These are phyloP conservation scores for Globodera ellingtonae DNA, from an alignment of 1,140 invertebrate genomes.

Conservation along the genomic window DNA sequence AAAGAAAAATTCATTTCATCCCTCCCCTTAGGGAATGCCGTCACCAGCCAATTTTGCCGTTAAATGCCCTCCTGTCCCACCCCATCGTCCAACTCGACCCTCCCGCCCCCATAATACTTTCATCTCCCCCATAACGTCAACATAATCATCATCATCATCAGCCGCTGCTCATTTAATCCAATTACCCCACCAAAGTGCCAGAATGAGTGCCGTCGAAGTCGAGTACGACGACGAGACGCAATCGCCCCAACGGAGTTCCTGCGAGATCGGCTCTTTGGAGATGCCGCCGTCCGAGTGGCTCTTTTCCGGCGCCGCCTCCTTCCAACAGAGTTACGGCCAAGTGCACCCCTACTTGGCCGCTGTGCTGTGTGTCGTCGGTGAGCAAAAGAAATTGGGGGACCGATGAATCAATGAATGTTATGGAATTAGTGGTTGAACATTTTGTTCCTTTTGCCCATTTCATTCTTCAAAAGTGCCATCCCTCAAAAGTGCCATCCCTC, in stretches of 20 bases:
- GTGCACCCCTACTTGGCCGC: conserved; percentile 76
- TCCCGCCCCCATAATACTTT: too few relatives aligned
- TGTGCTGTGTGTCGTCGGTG: conserved; percentile 81
- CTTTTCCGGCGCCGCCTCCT: conserved; percentile 43
- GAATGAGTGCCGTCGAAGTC: neutral
- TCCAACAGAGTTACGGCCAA: conserved; percentile 63
- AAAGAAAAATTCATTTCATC: too few relatives aligned
- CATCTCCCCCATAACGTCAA: too few relatives aligned
- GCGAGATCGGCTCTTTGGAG: conserved; percentile 59
- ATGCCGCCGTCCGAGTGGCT: conserved; percentile 54
- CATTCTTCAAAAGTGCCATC: too few relatives aligned
- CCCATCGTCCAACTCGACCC: neutral
- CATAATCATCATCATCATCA: neutral
- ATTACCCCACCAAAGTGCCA: neutral
- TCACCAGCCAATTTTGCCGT: neutral
- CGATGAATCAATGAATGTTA: conserved; percentile 16
- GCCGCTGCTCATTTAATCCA: neutral
- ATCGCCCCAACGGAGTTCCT: neutral
- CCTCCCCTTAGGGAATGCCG: neutral
- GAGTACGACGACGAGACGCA: neutral
- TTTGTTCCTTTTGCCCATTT: too few relatives aligned
- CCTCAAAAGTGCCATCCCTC: neutral
- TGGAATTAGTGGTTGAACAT: conserved; percentile 4
- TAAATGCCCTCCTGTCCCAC: neutral
- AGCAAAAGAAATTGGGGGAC: conserved; percentile 4